These are phyloP conservation scores for Fragum sueziense DNA, from an alignment of 2,888 invertebrate species.

Conservation along the genomic window DNA sequence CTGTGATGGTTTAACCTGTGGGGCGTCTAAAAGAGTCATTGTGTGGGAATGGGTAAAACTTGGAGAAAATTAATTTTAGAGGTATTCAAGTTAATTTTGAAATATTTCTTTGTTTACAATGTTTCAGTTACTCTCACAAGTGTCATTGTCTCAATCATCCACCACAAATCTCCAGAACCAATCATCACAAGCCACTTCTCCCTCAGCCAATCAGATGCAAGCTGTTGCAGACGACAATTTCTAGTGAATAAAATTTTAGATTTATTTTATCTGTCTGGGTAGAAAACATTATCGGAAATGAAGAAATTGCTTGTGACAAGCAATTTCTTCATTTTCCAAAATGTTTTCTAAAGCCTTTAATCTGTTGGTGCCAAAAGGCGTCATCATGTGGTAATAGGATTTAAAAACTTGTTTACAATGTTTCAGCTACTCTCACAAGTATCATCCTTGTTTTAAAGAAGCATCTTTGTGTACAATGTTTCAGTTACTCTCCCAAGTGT, in stretches of 20 bases:
- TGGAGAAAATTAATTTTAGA: background rate
- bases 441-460: too few species aligned
- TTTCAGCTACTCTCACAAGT: too few species aligned
- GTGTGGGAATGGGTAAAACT: too few species aligned
- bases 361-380: too few species aligned
- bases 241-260: background rate
- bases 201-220: slow-evolving; percentile 63
- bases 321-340: background rate
- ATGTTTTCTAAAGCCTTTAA: background rate
- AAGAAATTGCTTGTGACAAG: background rate
- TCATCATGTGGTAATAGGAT: too few species aligned
- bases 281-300: background rate
- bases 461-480: slow-evolving; percentile 19
- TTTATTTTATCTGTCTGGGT: too few species aligned
- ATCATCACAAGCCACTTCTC: slow-evolving; percentile 53
- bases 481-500: slow-evolving; percentile 68
- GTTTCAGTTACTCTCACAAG: slow-evolving; percentile 67
- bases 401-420: too few species aligned
- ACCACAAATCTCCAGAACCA: slow-evolving; percentile 32
- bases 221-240: slow-evolving; percentile 41
- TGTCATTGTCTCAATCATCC: slow-evolving; percentile 61
- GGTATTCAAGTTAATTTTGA: background rate
- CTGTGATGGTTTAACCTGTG: too few species aligned
- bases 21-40: too few species aligned
- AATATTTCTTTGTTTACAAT: background rate